These are phyloP conservation scores for Anguilla megastoma DNA, from an alignment of 2,797 vertebrate genomes.

Conservation along the genomic window DNA sequence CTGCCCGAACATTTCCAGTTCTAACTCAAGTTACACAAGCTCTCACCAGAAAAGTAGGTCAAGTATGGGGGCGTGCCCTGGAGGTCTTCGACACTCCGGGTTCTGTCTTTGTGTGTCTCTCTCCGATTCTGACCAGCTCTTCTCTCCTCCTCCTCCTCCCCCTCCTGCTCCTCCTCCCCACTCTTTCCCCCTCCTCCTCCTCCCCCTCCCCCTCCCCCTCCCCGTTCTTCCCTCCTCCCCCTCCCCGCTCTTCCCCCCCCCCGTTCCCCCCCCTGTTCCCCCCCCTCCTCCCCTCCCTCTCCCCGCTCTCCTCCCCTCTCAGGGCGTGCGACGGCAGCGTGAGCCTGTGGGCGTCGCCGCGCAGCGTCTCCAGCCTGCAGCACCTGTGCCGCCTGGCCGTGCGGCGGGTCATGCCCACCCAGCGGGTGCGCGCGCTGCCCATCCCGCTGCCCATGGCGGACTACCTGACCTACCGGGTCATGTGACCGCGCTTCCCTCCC, in stretches of 20 bases:
- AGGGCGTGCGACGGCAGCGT: constrained; percentile 90
- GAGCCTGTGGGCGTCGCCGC: constrained; percentile 89
- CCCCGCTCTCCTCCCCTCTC: constrained; percentile 27
- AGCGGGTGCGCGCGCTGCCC: constrained; percentile 78
- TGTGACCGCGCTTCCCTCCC: constrained; percentile 51
- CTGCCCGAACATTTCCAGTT: background rate
- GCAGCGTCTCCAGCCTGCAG: constrained; percentile 83
- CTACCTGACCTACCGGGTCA: constrained; percentile 85
- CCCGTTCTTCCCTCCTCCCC: no score
- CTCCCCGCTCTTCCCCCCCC: no score
- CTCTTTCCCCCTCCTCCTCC: background rate
- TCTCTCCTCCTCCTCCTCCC: constrained; percentile 26
- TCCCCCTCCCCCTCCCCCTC: background rate
- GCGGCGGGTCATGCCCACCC: constrained; percentile 82
- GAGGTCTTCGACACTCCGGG: background rate
- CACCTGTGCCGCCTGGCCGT: constrained; percentile 91
- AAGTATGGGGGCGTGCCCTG: background rate
- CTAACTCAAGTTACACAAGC: background rate
- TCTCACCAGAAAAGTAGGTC: background rate
- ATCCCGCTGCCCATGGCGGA: constrained; percentile 81
- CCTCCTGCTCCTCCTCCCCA: constrained; percentile 6
- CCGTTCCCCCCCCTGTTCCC: background rate
- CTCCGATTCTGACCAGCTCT: background rate
- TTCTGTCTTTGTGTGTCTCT: background rate
- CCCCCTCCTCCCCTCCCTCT: no score